Conservation (phyloP, 2,888 invertebrate species). For the Spialia ferax region DNA sequence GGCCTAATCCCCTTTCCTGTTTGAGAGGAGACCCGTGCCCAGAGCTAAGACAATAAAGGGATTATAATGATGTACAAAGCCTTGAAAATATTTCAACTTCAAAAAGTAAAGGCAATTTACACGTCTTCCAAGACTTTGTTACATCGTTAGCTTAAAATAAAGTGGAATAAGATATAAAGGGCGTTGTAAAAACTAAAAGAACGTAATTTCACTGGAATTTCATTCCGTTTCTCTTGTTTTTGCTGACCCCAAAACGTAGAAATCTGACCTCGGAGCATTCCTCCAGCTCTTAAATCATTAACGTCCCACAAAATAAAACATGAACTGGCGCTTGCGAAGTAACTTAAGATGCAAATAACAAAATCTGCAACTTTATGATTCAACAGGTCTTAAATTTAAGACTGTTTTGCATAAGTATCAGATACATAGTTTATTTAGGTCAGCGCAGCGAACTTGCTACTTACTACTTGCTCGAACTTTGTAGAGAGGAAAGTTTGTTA, state of each 20-base stretch:
- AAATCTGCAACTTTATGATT: conserved; percentile 27
- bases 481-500: conserved; percentile 8
- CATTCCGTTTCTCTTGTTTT: background rate
- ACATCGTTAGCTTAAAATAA: background rate
- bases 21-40: too few relatives aligned
- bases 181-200: background rate
- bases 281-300: conserved; percentile 8
- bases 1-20: too few relatives aligned
- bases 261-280: conserved; percentile 3
- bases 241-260: background rate
- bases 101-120: background rate
- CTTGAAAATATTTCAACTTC: too few relatives aligned
- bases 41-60: too few relatives aligned
- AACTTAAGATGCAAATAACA: conserved; percentile 30
- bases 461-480: conserved; percentile 6
- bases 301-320: conserved; percentile 2
- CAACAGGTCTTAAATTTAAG: conserved; percentile 34
- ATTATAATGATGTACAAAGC: too few relatives aligned
- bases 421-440: conserved; percentile 22
- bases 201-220: background rate
- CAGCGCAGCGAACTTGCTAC: conserved; percentile 11
- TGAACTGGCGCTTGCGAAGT: background rate
- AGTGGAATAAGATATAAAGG: background rate
- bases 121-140: background rate
- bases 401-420: conserved; percentile 34